These are phyloP conservation scores for Hoplias malabaricus DNA, from an alignment of 2,113 vertebrate species.

Conservation along the genomic window DNA sequence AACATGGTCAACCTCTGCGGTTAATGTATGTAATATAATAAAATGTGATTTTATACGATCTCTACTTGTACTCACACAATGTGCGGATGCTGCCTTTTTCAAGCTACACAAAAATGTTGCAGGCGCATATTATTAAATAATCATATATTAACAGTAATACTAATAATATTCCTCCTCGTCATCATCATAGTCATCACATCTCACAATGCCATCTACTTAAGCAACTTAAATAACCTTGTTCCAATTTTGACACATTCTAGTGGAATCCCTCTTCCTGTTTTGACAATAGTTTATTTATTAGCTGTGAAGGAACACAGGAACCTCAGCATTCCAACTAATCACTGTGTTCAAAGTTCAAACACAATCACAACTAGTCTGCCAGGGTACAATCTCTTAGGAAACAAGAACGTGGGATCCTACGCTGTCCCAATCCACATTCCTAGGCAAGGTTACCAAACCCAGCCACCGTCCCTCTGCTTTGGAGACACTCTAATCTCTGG, in stretches of 20 bases:
- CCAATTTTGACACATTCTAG: conserved; percentile 5
- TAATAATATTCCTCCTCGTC: neutral
- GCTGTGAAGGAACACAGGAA: conserved; percentile 58
- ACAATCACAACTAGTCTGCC: conserved; percentile 64
- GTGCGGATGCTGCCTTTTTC: too few relatives aligned
- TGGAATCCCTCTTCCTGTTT: conserved; percentile 25
- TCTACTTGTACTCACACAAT: too few relatives aligned
- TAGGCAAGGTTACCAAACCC: conserved; percentile 68
- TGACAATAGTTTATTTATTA: conserved; percentile 64
- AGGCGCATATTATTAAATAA: neutral
- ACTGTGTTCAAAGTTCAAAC: conserved; percentile 72
- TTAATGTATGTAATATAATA: too few relatives aligned
- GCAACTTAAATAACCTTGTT: neutral
- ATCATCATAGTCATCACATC: neutral
- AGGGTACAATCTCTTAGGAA: conserved; percentile 72
- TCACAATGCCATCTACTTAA: neutral
- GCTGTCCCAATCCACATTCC: conserved; percentile 77
- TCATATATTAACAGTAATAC: neutral
- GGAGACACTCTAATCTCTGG: conserved; percentile 54
- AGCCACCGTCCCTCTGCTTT: conserved; percentile 50
- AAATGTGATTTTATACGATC: too few relatives aligned
- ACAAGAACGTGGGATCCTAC: conserved; percentile 68
- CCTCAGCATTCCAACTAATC: conserved; percentile 72
- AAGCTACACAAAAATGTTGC: too few relatives aligned
- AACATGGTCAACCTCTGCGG: too few relatives aligned